phyloP scores from a whole-genome alignment of 2,797 vertebrate genomes.

The Sebastes kiyomatsui region DNA sequence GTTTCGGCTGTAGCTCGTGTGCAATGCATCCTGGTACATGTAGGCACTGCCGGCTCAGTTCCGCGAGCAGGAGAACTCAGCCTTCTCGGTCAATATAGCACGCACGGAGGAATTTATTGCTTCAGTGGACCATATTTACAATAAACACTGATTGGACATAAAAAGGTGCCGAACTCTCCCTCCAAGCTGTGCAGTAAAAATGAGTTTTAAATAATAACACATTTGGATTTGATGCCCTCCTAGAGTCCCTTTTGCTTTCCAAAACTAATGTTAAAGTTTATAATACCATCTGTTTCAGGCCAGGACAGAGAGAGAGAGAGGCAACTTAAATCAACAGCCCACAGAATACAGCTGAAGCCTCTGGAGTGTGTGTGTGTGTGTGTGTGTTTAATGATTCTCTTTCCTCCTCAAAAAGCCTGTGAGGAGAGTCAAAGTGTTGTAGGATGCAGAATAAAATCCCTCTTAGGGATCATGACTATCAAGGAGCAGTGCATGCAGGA shows the following conservation, averaged over 20 bases:
- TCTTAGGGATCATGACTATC: constrained; percentile 43
- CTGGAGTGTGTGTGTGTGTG: not conserved
- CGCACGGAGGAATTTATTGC: not conserved
- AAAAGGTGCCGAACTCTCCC: not conserved
- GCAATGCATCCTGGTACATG: not conserved
- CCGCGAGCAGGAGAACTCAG: not conserved
- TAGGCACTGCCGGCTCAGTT: not conserved
- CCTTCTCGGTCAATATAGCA: not conserved
- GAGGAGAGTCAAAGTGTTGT: constrained; percentile 38
- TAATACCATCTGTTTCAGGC: constrained; percentile 55
- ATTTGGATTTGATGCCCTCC: constrained; percentile 29
- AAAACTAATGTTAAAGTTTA: constrained; percentile 47
- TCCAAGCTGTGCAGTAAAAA: not conserved
- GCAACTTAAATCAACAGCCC: constrained; percentile 18
- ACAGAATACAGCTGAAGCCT: constrained; percentile 10
- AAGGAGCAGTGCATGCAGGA: constrained; percentile 31
- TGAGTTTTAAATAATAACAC: constrained; percentile 30
- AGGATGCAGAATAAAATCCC: constrained; percentile 51
- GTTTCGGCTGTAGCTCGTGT: not conserved
- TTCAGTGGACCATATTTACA: not conserved
- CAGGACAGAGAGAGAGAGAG: not conserved
- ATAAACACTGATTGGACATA: not conserved
- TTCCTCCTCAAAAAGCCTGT: constrained; percentile 28
- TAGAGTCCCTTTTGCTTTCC: constrained; percentile 17
- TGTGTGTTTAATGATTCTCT: constrained; percentile 35